Evolutionary conservation across 2,113 vertebrate genomes (phyloP).

Genomic region (Ivindomyrus marchei): DNA sequence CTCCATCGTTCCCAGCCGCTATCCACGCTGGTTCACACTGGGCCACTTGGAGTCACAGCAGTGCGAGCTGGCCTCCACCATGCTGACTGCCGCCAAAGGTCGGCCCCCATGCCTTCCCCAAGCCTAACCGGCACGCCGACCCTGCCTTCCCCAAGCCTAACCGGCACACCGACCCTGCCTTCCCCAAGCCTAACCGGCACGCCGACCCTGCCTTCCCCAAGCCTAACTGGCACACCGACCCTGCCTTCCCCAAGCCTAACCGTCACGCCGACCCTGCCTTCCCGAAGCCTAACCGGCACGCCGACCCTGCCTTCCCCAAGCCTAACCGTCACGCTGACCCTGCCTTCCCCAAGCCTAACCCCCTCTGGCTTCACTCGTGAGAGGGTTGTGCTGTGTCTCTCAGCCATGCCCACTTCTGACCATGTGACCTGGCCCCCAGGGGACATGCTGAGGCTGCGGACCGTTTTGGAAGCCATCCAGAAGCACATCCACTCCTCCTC

Average conservation of each 20-base stretch:
- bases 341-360: not conserved
- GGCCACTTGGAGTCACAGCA: conserved; percentile 97
- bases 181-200: not conserved
- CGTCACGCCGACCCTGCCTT: not conserved
- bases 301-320: not conserved
- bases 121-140: not conserved
- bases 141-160: not conserved
- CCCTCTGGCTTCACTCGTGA: not conserved
- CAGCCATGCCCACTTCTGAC: not conserved
- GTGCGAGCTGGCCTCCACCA: conserved; percentile 95
- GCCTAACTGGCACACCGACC: too few relatives aligned
- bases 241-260: not conserved
- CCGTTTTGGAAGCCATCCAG: conserved; percentile 93
- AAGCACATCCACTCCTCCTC: conserved; percentile 98
- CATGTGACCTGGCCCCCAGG: conserved; percentile 52
- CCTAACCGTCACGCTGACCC: not conserved
- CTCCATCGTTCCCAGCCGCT: conserved; percentile 89
- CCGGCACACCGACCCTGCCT: not conserved
- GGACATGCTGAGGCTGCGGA: conserved; percentile 86
- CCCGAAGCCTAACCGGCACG: not conserved
- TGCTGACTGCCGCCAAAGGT: conserved; percentile 94
- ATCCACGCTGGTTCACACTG: conserved; percentile 96
- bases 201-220: not conserved
- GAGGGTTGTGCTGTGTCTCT: not conserved
- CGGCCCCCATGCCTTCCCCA: not conserved